Evolutionary conservation across 64 coral and sea anemone species (phyloP), one percentile per base, ranked within the genome.

Genomic region (Montipora cactus): DNA sequence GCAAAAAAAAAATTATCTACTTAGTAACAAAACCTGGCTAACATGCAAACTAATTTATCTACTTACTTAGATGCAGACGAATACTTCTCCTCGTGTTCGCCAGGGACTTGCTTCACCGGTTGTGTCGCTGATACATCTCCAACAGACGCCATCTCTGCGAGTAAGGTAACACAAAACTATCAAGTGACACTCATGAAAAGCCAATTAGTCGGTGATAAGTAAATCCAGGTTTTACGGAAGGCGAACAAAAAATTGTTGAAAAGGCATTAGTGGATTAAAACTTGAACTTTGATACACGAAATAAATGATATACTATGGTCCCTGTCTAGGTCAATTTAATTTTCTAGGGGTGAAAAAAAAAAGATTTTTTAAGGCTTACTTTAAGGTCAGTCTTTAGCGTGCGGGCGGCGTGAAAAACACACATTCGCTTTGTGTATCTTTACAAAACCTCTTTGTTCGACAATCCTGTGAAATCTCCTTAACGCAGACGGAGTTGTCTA

Each of bases 61-160:
- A 86, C 82, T 86, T 45, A 86, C 82, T 68, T n/a, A 86, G 82
- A 47, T 86, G 82, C 20, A 20, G 82, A 10, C 3, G 82, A 8
- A 18, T 66, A 8, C 66, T 5, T 50, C 21, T 72, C 82, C n/a
- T 86, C 46, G 53, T 5, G 53, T 16, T 86, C 19, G 18, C 53
- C 53, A 57, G 6, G 53, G 7, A 72, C 15, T 72, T 86, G 9
- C 9, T 64, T 14, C 37, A 19, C 46, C 3, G 66, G 47, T 44
- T 21, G 8, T 10, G 44, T 70, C 82, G 19, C 44, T 5, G 61
- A 47, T 37, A 37, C 37, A 15, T 86, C 66, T 22, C 71, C 66
- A 8, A 16, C 82, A 71, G 82, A 86, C 62, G 61, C 19, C 82
- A 86, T 86, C 2, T 20, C 82, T 86, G 47, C 45, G 19, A 71